These are phyloP conservation scores for Clepsis dumicolana DNA, from an alignment of 2,888 invertebrate species.

Conservation along the genomic window DNA sequence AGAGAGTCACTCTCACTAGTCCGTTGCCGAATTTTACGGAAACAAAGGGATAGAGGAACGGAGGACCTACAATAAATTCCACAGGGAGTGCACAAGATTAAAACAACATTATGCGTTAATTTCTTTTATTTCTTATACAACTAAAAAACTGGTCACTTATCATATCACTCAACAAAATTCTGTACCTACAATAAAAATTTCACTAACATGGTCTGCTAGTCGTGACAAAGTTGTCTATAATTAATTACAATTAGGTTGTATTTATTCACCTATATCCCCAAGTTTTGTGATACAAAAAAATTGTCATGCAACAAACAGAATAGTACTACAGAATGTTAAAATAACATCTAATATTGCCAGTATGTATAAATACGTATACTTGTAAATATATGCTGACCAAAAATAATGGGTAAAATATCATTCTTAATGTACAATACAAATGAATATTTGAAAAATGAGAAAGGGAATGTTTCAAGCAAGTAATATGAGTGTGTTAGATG, in stretches of 20 bases:
- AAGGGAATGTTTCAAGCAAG: slow-evolving; percentile 50
- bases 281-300: slow-evolving; percentile 25
- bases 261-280: not conserved
- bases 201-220: slow-evolving; percentile 7
- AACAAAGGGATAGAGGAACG: too few relatives aligned
- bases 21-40: too few relatives aligned
- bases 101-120: slow-evolving; percentile 46
- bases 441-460: slow-evolving; percentile 52
- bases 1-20: too few relatives aligned
- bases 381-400: slow-evolving; percentile 21
- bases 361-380: slow-evolving; percentile 40
- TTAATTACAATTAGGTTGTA: not conserved
- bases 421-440: not conserved
- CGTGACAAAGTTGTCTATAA: not conserved
- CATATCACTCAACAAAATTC: slow-evolving; percentile 29
- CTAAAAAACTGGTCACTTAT: slow-evolving; percentile 48
- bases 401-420: slow-evolving; percentile 12
- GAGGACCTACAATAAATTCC: too few relatives aligned
- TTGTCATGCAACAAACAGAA: slow-evolving; percentile 56
- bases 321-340: slow-evolving; percentile 67
- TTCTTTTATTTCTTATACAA: slow-evolving; percentile 39
- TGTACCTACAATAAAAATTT: slow-evolving; percentile 23
- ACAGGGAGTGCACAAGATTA: slow-evolving; percentile 18
- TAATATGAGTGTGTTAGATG: slow-evolving; percentile 25
- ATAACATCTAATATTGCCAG: slow-evolving; percentile 45